Conservation (phyloP, 2,888 invertebrate genomes). For the Tricholauxania praeusta region DNA sequence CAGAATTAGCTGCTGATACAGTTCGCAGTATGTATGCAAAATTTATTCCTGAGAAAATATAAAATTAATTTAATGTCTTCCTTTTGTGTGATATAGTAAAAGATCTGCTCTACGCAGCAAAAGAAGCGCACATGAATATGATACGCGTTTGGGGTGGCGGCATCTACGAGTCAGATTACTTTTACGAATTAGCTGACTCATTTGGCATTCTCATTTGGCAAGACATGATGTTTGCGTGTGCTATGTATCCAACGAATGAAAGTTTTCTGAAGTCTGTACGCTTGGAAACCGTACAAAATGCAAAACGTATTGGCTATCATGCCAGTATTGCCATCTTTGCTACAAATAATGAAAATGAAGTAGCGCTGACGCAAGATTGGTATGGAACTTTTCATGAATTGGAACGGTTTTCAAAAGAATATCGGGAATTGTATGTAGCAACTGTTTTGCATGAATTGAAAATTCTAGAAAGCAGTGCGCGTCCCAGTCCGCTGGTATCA, state of each 20-base stretch:
- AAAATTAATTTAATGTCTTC: background rate
- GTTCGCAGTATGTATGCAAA: slow-evolving; percentile 66
- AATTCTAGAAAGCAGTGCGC: slow-evolving; percentile 55
- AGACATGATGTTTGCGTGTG: slow-evolving; percentile 96
- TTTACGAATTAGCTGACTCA: slow-evolving; percentile 89
- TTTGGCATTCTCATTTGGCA: slow-evolving; percentile 97
- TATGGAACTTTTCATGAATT: slow-evolving; percentile 71
- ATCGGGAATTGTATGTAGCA: slow-evolving; percentile 84
- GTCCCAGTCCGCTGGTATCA: slow-evolving; percentile 75
- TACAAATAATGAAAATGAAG: slow-evolving; percentile 98
- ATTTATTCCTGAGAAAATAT: background rate
- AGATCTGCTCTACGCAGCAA: slow-evolving; percentile 76
- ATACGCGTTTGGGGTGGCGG: slow-evolving; percentile 99
- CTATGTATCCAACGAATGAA: slow-evolving; percentile 87
- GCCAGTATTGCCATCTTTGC: slow-evolving; percentile 91
- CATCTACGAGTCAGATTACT: slow-evolving; percentile 89
- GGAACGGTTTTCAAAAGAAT: slow-evolving; percentile 78
- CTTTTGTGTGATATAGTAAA: slow-evolving; percentile 67
- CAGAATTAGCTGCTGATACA: slow-evolving; percentile 75
- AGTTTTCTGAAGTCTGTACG: slow-evolving; percentile 80
- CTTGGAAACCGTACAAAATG: slow-evolving; percentile 84
- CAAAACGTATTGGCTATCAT: slow-evolving; percentile 85
- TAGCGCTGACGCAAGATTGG: slow-evolving; percentile 87
- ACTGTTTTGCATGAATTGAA: slow-evolving; percentile 77
- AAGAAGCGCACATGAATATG: slow-evolving; percentile 89